Conservation (phyloP, 2,113 vertebrate genomes). For the Serilophus lunatus region DNA sequence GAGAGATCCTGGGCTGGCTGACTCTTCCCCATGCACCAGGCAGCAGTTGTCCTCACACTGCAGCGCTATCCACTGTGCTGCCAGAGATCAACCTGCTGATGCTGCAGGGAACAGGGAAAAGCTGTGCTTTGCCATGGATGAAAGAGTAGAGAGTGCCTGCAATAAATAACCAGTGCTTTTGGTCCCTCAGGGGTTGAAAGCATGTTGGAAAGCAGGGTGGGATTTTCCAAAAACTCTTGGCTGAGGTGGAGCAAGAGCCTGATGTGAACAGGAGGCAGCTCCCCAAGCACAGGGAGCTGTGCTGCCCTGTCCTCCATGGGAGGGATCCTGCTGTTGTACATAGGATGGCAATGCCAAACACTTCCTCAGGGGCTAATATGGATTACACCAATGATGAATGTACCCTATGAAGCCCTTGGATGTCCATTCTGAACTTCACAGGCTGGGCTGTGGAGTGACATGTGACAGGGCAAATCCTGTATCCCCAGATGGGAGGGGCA, state of each 20-base stretch:
- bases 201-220: not conserved
- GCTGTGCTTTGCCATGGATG: not conserved
- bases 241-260: not conserved
- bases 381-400: not conserved
- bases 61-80: not conserved
- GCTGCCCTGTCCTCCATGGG: no score
- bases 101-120: not conserved
- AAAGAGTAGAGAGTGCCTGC: not conserved
- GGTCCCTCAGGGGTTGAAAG: not conserved
- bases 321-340: not conserved
- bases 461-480: not conserved
- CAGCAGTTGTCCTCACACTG: not conserved
- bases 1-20: accelerated
- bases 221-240: not conserved
- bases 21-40: not conserved
- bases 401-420: not conserved
- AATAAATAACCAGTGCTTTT: not conserved
- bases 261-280: not conserved
- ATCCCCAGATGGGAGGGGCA: not conserved
- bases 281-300: not conserved
- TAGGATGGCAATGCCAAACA: not conserved
- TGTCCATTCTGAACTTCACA: not conserved
- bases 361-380: not conserved
- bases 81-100: not conserved
- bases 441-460: not conserved